Conservation (phyloP, 1,140 invertebrate species). For the Delia radicum region DNA sequence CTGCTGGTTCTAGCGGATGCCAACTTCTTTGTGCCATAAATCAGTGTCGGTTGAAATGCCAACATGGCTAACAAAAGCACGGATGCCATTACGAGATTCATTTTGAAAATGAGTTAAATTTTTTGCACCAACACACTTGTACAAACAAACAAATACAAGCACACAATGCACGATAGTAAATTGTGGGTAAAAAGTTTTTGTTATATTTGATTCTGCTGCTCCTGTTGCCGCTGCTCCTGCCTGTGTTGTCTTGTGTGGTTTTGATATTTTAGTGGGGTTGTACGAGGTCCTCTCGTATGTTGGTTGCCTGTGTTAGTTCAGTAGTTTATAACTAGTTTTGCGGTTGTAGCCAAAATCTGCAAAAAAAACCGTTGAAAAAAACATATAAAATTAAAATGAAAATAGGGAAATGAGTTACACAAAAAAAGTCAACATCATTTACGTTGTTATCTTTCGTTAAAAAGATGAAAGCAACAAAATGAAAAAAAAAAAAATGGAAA, state of each 20-base stretch:
- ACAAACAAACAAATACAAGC: neutral
- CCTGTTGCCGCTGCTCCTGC: neutral
- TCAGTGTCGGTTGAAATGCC: conserved; percentile 32
- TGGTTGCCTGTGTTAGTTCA: neutral
- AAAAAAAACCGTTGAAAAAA: neutral
- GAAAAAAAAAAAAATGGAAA: neutral
- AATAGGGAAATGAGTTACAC: neutral
- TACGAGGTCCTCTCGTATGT: too few species aligned
- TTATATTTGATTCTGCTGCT: neutral
- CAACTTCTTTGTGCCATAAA: conserved; percentile 33
- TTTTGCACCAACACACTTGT: neutral
- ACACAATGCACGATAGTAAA: conserved; percentile 9
- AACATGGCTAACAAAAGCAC: conserved; percentile 29
- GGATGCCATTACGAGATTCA: conserved; percentile 30
- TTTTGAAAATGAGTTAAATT: conserved; percentile 22
- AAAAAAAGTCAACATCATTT: neutral
- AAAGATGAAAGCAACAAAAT: neutral
- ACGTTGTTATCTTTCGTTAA: neutral
- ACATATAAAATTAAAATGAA: neutral
- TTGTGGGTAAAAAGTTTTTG: neutral
- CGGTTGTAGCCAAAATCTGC: neutral
- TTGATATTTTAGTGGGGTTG: neutral
- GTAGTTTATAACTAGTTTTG: conserved; percentile 10
- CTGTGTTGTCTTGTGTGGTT: neutral
- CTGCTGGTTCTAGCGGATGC: neutral